phyloP scores from a whole-genome alignment of 2,888 invertebrate species.

The Autographa pulchrina region DNA sequence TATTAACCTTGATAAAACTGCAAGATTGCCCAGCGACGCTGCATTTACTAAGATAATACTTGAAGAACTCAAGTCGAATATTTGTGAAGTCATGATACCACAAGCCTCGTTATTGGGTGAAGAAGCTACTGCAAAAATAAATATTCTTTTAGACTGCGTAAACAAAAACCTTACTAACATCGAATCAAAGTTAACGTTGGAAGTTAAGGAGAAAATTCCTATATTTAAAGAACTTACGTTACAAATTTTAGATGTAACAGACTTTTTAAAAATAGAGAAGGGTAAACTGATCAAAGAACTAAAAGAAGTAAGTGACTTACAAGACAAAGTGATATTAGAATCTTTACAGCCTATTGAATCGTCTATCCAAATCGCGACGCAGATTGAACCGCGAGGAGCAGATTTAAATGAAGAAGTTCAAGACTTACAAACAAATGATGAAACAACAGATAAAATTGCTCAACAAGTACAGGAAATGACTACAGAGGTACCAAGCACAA shows the following conservation, averaged over 20 bases:
- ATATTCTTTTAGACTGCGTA: conserved; percentile 59
- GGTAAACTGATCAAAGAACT: conserved; percentile 15
- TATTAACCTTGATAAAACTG: conserved; percentile 85
- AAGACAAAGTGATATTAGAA: conserved; percentile 1
- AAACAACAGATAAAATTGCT: not conserved
- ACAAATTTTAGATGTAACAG: conserved; percentile 61
- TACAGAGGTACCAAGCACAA: conserved; percentile 6
- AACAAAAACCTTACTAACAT: conserved; percentile 64
- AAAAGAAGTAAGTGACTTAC: not conserved
- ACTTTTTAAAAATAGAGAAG: conserved; percentile 52
- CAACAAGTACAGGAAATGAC: not conserved
- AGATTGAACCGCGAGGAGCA: not conserved
- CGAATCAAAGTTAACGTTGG: conserved; percentile 72
- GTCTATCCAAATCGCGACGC: too few relatives aligned
- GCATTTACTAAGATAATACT: conserved; percentile 82
- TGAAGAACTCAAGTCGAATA: conserved; percentile 71
- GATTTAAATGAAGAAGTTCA: not conserved
- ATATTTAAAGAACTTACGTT: conserved; percentile 75
- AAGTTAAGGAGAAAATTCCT: conserved; percentile 84
- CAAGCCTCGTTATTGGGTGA: conserved; percentile 52
- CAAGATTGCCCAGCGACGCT: conserved; percentile 82
- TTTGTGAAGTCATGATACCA: conserved; percentile 64
- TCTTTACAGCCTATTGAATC: not conserved
- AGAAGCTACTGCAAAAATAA: conserved; percentile 52
- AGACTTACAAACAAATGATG: not conserved